Evolutionary conservation across 2,797 vertebrate genomes (phyloP), one percentile per base, ranked within the genome.

Genomic region (Cottoperca gobio): DNA sequence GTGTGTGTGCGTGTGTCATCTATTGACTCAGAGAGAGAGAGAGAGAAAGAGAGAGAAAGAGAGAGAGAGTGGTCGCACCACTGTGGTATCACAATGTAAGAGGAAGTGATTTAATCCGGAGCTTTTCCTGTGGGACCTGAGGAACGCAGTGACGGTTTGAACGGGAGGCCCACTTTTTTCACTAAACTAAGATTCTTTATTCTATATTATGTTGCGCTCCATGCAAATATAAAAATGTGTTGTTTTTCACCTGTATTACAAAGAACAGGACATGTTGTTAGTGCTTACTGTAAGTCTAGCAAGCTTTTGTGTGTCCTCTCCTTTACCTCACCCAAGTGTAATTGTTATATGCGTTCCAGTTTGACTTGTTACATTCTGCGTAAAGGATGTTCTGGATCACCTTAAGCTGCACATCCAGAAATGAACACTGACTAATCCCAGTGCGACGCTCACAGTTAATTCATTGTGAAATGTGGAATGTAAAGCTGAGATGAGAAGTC

Each of bases 51-150:
- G n/a, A n/a, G n/a, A n/a, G n/a, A n/a, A n/a, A n/a, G 31, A 31
- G 31, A 31, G 50, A 59, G 67, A 59, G 64, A 52, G 52, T 48
- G 68, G 75, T 77, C 60, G 1, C 19, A 73, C 76, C 69, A 61
- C 77, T 59, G 70, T n/a, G 19, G 69, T 66, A 83, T 88, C 80
- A 89, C 88, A 92, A 90, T 89, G 83, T 74, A 82, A 82, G 84
- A 88, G 92, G 91, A 91, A 91, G 83, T 92, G 91, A 90, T 85
- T 85, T 78, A 82, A 92, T 91, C 82, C 60, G 6, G 67, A 49
- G 77, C 66, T 78, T 79, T 91, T 91, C 91, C 90, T 89, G 78
- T 86, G 92, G 86, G 89, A 89, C 76, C 68, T 48, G 53, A 86
- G 78, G 81, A 88, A 89, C 87, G 70, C 86, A 58, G 80, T 19